Percentiles rank a stretch among this genome's conserved stretches.
Evolutionary conservation across 2,113 vertebrate genomes (phyloP).

Genomic region (Heterotis niloticus): DNA sequence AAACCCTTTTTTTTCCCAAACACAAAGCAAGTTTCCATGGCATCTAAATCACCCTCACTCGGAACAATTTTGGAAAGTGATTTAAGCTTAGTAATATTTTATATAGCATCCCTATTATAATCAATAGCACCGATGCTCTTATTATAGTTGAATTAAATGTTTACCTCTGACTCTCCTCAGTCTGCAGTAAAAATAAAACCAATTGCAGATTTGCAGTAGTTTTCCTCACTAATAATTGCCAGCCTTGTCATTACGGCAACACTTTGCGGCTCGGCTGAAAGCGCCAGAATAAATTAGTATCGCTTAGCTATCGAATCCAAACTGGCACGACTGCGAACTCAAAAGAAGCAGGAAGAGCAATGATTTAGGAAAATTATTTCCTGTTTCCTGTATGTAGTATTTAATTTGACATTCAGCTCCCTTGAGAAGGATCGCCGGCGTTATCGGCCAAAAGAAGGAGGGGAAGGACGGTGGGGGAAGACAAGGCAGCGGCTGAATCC

Average conservation of each 20-base stretch:
- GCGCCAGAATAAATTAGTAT: not conserved
- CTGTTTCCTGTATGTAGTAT: constrained; percentile 56
- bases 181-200: not conserved
- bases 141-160: too few relatives aligned
- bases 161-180: not conserved
- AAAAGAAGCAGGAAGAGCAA: not conserved
- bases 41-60: not conserved
- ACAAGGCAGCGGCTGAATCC: not conserved
- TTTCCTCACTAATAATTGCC: not conserved
- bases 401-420: constrained; percentile 55
- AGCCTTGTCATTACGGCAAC: not conserved
- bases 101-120: too few relatives aligned
- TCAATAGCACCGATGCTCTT: too few relatives aligned
- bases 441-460: not conserved
- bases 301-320: not conserved
- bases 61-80: not conserved
- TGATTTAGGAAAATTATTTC: constrained; percentile 53
- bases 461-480: not conserved
- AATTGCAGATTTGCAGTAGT: not conserved
- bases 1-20: too few relatives aligned
- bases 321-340: not conserved
- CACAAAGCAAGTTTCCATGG: too few relatives aligned
- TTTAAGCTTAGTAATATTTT: not conserved
- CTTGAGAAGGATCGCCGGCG: not conserved
- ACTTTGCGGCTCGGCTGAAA: not conserved